These are phyloP conservation scores for Pogonocichla stellata DNA, from an alignment of 2,113 vertebrate genomes.

Conservation along the genomic window DNA sequence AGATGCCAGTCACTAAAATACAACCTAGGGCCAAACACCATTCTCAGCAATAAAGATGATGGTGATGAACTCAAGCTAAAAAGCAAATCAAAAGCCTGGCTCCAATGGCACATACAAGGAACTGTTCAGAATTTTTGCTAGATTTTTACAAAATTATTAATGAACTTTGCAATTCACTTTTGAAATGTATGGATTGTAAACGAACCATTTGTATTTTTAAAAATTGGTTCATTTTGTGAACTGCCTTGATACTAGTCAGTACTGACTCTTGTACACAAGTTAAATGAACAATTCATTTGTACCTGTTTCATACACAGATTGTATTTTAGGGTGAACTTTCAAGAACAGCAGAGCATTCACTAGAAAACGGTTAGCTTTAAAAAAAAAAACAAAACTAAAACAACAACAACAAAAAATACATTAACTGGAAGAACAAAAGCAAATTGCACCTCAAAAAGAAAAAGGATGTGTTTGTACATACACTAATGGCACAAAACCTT, in stretches of 20 bases:
- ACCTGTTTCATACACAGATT: not conserved
- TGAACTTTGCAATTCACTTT: slow-evolving; percentile 2
- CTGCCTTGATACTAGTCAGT: slow-evolving; percentile 41
- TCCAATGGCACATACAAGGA: not conserved
- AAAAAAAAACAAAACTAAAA: not conserved
- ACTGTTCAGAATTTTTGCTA: not conserved
- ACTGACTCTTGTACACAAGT: slow-evolving; percentile 27
- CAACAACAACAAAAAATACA: not conserved
- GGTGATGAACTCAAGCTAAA: slow-evolving; percentile 6
- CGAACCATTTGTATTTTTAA: not conserved
- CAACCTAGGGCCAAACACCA: slow-evolving; percentile 30
- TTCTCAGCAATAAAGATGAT: not conserved
- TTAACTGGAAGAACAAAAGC: slow-evolving; percentile 50
- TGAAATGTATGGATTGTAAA: not conserved
- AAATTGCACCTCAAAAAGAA: slow-evolving; percentile 60
- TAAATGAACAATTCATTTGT: slow-evolving; percentile 44
- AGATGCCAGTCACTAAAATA: slow-evolving; percentile 7
- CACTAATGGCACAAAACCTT: not conserved
- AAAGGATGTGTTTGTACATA: not conserved
- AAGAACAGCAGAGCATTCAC: not conserved
- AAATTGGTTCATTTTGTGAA: slow-evolving; percentile 2
- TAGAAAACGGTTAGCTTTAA: not conserved
- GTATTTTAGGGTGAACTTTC: not conserved
- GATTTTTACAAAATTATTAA: slow-evolving; percentile 37
- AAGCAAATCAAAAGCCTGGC: not conserved